Conservation (phyloP, 2,113 vertebrate species). For the Chiloscyllium plagiosum region DNA sequence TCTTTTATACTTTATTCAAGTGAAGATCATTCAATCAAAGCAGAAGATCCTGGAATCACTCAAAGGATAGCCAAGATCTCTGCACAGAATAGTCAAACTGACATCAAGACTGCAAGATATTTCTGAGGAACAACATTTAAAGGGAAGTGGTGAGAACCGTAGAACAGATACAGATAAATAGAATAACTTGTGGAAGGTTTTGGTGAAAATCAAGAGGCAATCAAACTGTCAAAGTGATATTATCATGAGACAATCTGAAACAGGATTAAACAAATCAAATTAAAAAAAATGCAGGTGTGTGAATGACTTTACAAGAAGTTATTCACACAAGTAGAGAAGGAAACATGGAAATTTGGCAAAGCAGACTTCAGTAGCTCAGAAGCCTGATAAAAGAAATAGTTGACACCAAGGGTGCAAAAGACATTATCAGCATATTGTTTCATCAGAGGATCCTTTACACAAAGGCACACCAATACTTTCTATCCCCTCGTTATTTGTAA, state of each 20-base stretch:
- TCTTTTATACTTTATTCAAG: not conserved
- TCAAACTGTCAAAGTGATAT: not conserved
- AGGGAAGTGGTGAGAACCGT: not conserved
- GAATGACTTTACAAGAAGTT: not conserved
- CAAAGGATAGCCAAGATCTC: not conserved
- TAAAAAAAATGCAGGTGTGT: not conserved
- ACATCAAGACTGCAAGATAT: not conserved
- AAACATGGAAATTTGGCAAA: not conserved
- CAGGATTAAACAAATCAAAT: not conserved
- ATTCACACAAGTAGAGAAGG: not conserved
- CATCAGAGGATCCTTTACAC: not conserved
- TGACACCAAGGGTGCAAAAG: not conserved
- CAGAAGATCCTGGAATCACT: not conserved
- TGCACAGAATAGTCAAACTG: not conserved
- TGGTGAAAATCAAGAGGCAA: not conserved
- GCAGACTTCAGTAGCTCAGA: not conserved
- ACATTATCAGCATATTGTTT: not conserved
- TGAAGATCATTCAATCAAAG: not conserved
- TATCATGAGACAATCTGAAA: not conserved
- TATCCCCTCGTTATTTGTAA: not conserved
- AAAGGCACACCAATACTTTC: not conserved
- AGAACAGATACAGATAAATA: not conserved
- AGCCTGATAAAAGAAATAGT: not conserved
- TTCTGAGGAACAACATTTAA: not conserved
- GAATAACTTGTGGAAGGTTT: not conserved